These are phyloP conservation scores for Tryphoninae sp. DNA, from an alignment of 2,888 invertebrate genomes.

Conservation along the genomic window DNA sequence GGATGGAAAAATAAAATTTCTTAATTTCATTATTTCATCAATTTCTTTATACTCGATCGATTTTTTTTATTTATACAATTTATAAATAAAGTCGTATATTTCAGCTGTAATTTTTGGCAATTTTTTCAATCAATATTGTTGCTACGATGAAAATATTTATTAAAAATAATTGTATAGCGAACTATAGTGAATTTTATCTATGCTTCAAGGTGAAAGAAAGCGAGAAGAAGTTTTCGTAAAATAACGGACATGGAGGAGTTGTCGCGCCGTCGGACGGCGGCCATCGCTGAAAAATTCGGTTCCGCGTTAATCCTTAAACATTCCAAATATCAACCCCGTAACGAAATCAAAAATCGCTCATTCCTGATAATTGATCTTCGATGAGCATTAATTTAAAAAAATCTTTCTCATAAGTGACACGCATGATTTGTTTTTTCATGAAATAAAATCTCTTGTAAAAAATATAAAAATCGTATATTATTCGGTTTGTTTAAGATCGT, in stretches of 20 bases:
- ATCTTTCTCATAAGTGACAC: background rate
- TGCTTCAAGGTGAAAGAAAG: background rate
- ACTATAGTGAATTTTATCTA: background rate
- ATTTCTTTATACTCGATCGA: too few species aligned
- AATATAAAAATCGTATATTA: background rate
- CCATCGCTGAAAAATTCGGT: slow-evolving; percentile 57
- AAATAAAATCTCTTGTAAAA: too few species aligned
- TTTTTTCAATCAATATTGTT: background rate
- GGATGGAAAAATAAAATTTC: background rate
- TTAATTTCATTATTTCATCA: background rate
- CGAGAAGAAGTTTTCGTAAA: background rate
- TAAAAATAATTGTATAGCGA: background rate
- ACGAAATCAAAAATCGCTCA: background rate
- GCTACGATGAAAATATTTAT: background rate
- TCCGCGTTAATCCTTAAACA: background rate
- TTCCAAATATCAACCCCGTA: background rate
- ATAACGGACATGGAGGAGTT: background rate
- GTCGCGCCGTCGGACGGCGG: slow-evolving; percentile 65
- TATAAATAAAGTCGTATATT: background rate
- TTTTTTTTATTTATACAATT: too few species aligned
- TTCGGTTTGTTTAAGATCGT: background rate
- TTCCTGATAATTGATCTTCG: background rate
- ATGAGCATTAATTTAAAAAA: background rate
- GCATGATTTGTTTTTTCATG: too few species aligned
- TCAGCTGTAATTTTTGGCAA: background rate